A percentile compares a stretch with the other conserved stretches of the same genome.
phyloP scores from a whole-genome alignment of 2,888 invertebrate genomes.

The Synergus laeviventris region DNA sequence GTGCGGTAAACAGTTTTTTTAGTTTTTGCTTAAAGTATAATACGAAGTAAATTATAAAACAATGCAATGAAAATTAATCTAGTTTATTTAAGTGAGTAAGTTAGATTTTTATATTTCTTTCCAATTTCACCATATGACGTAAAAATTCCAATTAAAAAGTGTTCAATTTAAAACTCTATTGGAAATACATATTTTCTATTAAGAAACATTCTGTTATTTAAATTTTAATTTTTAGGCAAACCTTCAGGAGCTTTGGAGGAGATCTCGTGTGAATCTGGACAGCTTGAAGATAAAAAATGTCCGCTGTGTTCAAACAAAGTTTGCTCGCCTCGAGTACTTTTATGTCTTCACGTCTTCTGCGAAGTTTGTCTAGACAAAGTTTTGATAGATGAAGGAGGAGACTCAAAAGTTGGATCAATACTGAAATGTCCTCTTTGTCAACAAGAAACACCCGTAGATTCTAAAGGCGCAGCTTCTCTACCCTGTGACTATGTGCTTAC shows the following conservation, averaged over 20 bases:
- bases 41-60: not conserved
- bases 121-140: not conserved
- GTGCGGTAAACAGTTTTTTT: not conserved
- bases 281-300: constrained; percentile 65
- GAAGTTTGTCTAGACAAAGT: constrained; percentile 92
- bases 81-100: not conserved
- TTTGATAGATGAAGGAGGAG: constrained; percentile 84
- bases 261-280: constrained; percentile 62
- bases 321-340: constrained; percentile 90
- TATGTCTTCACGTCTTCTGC: constrained; percentile 97
- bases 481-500: constrained; percentile 92
- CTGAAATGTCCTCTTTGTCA: constrained; percentile 88
- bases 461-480: constrained; percentile 87
- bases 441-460: constrained; percentile 88
- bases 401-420: constrained; percentile 81
- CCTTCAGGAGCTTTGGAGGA: constrained; percentile 62
- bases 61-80: not conserved
- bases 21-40: not conserved
- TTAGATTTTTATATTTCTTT: too few species aligned
- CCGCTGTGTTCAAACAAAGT: constrained; percentile 81
- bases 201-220: not conserved
- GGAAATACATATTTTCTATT: not conserved
- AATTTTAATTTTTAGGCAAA: not conserved
- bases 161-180: accelerated
- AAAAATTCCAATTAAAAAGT: not conserved